Evolutionary conservation across 2,113 vertebrate species (phyloP).

Genomic region (Coregonus clupeaformis): DNA sequence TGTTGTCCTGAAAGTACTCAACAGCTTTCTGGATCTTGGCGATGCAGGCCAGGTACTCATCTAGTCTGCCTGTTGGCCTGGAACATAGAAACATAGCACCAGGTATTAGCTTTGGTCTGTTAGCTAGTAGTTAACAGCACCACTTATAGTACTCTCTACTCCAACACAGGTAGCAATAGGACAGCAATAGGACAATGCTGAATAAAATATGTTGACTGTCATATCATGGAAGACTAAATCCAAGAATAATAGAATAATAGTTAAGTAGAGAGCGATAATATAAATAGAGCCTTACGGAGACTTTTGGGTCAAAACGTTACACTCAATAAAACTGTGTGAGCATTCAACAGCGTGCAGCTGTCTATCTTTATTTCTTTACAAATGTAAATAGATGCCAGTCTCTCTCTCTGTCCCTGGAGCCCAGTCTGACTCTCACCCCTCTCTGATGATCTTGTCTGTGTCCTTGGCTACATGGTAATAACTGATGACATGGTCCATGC

Average conservation of each 20-base stretch:
- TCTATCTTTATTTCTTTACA: too few species aligned
- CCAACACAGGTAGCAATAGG: too few species aligned
- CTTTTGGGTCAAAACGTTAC: too few species aligned
- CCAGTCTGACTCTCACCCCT: constrained; percentile 79
- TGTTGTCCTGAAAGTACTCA: constrained; percentile 98
- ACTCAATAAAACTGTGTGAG: too few species aligned
- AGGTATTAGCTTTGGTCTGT: not conserved
- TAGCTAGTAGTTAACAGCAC: not conserved
- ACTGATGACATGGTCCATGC: constrained; percentile 95
- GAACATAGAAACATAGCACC: constrained; percentile 5
- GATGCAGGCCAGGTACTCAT: constrained; percentile 91
- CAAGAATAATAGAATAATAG: too few species aligned
- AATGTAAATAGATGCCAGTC: not conserved
- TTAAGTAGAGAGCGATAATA: too few species aligned
- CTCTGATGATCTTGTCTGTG: constrained; percentile 91
- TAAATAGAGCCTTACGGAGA: too few species aligned
- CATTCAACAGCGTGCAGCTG: too few species aligned
- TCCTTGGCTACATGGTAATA: constrained; percentile 98
- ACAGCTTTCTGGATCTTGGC: constrained; percentile 98
- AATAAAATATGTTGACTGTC: too few species aligned
- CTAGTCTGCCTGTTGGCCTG: constrained; percentile 90
- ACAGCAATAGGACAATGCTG: too few species aligned
- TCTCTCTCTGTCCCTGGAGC: not conserved
- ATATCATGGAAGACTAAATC: too few species aligned
- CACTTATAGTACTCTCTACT: not conserved